Evolutionary conservation across 2,888 invertebrate species (phyloP).

Genomic region (Scrobipalpa costella): DNA sequence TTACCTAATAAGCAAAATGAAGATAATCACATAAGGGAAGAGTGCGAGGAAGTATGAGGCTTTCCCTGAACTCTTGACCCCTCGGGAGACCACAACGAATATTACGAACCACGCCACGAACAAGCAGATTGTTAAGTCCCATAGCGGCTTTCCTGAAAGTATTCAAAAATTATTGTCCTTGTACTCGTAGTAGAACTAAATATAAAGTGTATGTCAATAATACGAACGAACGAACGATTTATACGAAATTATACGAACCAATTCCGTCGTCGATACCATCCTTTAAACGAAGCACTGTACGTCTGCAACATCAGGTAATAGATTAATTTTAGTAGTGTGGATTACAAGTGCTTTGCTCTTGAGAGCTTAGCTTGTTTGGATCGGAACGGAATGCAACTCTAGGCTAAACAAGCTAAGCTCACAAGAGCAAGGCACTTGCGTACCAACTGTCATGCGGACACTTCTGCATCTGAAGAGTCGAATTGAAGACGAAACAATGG

Average conservation of each 20-base stretch:
- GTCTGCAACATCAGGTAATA: conserved; percentile 29
- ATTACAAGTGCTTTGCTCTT: too few species aligned
- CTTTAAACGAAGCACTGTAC: conserved; percentile 38
- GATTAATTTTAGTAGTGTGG: not conserved
- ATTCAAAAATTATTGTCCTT: conserved; percentile 3
- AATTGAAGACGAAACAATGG: too few species aligned
- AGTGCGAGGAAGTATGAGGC: conserved; percentile 93
- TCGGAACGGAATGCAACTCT: too few species aligned
- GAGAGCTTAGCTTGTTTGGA: too few species aligned
- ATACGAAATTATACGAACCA: conserved; percentile 40
- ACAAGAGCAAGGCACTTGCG: too few species aligned
- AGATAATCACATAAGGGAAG: conserved; percentile 90
- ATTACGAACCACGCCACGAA: conserved; percentile 86
- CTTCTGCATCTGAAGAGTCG: too few species aligned
- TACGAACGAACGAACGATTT: too few species aligned
- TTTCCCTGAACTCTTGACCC: conserved; percentile 90
- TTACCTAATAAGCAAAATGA: conserved; percentile 84
- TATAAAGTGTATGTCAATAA: not conserved
- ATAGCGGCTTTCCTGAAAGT: conserved; percentile 80
- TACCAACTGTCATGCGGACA: too few species aligned
- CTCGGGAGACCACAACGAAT: conserved; percentile 85
- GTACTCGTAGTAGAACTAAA: not conserved
- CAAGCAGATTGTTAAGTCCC: conserved; percentile 85
- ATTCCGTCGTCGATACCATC: conserved; percentile 43
- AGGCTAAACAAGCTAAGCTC: too few species aligned